A percentile compares a stretch with the other conserved stretches of the same genome.
These are phyloP conservation scores for Epinotia ramella DNA, from an alignment of 2,888 invertebrate species.

Conservation along the genomic window DNA sequence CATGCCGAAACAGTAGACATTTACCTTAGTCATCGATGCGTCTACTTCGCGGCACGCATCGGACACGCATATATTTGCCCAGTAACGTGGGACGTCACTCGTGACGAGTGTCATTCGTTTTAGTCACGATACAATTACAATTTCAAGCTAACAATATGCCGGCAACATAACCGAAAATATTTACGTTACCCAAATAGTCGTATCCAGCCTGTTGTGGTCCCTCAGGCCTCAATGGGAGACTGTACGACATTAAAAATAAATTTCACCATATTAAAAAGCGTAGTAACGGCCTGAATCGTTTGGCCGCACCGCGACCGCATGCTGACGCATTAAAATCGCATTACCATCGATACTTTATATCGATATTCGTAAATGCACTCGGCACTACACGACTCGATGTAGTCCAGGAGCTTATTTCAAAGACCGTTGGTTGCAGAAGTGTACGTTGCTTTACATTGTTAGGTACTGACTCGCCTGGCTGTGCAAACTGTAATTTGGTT, in stretches of 20 bases:
- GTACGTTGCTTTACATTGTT: constrained; percentile 2
- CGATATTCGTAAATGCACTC: constrained; percentile 57
- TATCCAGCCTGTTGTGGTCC: background rate
- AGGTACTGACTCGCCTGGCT: no score
- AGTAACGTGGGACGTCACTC: no score
- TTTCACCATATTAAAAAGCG: constrained; percentile 14
- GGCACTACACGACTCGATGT: constrained; percentile 32
- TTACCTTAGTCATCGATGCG: no score
- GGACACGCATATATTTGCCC: no score
- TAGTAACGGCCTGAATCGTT: constrained; percentile 49
- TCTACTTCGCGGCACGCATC: no score
- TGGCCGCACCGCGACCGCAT: constrained; percentile 58
- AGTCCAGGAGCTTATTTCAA: constrained; percentile 11
- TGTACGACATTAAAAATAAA: constrained; percentile 1
- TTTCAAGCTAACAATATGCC: no score
- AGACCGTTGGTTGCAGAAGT: background rate
- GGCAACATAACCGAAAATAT: no score
- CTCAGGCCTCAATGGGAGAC: background rate
- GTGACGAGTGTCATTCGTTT: no score
- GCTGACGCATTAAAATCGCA: constrained; percentile 66
- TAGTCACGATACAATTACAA: no score
- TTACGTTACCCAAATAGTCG: no score
- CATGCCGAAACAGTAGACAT: no score
- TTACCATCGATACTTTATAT: constrained; percentile 62
- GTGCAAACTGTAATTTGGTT: no score